Conservation (phyloP, 1,140 invertebrate genomes). For the Eupristina koningsbergeri region DNA sequence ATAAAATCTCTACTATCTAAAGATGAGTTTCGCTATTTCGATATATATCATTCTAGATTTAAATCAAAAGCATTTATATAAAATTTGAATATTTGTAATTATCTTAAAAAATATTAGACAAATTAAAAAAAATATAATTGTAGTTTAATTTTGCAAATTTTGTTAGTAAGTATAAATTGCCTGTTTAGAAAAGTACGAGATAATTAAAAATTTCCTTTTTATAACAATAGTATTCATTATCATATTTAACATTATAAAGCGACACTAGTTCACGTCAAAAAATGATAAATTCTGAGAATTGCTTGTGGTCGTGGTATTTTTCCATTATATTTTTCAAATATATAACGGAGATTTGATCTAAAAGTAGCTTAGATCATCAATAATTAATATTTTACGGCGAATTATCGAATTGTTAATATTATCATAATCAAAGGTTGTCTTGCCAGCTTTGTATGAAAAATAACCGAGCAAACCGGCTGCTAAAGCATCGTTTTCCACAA, state of each 20-base stretch:
- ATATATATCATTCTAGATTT: too few species aligned
- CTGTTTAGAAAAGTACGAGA: not conserved
- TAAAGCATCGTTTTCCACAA: not conserved
- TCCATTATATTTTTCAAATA: not conserved
- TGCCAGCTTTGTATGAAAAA: not conserved
- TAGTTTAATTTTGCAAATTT: too few species aligned
- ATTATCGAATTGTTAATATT: conserved; percentile 5
- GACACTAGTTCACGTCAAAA: not conserved
- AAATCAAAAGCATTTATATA: too few species aligned
- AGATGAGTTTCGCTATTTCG: too few species aligned
- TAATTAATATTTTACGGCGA: not conserved
- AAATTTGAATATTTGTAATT: too few species aligned
- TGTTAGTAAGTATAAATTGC: too few species aligned
- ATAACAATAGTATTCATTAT: not conserved
- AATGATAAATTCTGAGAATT: not conserved
- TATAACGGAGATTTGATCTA: not conserved
- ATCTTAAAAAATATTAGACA: too few species aligned
- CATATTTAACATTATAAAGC: not conserved
- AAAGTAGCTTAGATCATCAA: not conserved
- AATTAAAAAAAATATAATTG: too few species aligned
- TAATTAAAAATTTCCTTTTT: not conserved
- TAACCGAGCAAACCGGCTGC: not conserved
- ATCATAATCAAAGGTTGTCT: not conserved
- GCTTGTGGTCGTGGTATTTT: not conserved
- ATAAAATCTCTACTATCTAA: too few species aligned